These are phyloP conservation scores for Oscheius sp. DNA, from an alignment of 2,888 invertebrate species.

Conservation along the genomic window DNA sequence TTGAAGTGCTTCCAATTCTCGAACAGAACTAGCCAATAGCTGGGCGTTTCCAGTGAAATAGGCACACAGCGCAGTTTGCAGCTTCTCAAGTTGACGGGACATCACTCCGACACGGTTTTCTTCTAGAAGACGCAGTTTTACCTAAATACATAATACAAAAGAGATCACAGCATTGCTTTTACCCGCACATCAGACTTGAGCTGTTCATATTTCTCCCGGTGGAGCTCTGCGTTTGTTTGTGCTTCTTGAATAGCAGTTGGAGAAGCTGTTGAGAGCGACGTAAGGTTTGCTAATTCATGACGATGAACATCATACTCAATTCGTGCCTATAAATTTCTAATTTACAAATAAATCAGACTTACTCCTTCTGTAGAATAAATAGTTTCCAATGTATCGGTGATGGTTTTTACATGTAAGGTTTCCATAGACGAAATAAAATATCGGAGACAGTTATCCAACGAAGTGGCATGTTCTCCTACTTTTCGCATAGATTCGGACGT, in stretches of 20 bases:
- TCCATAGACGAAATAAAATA: conserved; percentile 95
- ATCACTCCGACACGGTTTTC: conserved; percentile 88
- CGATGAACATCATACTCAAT: conserved; percentile 98
- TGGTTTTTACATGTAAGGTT: conserved; percentile 95
- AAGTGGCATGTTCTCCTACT: conserved; percentile 55
- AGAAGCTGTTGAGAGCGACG: conserved; percentile 76
- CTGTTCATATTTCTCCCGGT: conserved; percentile 90
- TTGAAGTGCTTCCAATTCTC: conserved; percentile 44
- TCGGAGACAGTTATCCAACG: conserved; percentile 74
- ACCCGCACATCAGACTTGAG: conserved; percentile 88
- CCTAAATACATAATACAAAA: conserved; percentile 71
- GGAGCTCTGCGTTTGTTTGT: conserved; percentile 84
- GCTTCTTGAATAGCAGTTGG: conserved; percentile 79
- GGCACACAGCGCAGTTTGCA: conserved; percentile 56
- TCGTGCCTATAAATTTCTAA: conserved; percentile 74
- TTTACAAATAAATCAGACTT: conserved; percentile 76
- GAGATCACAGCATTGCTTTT: not conserved
- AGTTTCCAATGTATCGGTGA: conserved; percentile 90
- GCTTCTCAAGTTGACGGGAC: conserved; percentile 54
- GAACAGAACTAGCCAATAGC: conserved; percentile 49
- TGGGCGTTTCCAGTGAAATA: conserved; percentile 61
- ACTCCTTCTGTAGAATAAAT: conserved; percentile 84
- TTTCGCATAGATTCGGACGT: conserved; percentile 89
- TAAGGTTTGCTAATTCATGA: conserved; percentile 88
- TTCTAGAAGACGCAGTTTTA: conserved; percentile 94